Evolutionary conservation across 2,888 invertebrate species (phyloP).

Genomic region (Fragum whitleyi): DNA sequence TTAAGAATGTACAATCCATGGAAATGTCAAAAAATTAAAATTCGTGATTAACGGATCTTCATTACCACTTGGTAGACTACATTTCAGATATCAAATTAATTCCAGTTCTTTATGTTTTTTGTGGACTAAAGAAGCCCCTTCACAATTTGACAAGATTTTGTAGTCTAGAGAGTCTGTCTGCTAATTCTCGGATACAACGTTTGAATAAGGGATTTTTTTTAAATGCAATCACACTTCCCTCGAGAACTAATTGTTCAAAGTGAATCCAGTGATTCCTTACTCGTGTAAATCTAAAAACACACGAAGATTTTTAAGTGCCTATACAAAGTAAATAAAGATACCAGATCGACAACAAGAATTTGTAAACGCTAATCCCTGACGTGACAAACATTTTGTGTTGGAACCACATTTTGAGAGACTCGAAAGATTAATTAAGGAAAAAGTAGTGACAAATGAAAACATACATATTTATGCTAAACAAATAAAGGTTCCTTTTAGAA

Average conservation of each 20-base stretch:
- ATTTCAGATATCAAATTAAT: conserved; percentile 11
- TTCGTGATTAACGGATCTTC: background rate
- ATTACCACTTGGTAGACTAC: conserved; percentile 1
- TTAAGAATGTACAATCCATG: conserved; percentile 7
- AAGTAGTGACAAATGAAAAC: background rate
- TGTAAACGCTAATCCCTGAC: too few species aligned
- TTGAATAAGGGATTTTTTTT: conserved; percentile 23
- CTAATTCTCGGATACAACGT: conserved; percentile 23
- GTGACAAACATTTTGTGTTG: too few species aligned
- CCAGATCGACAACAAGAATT: conserved; percentile 6
- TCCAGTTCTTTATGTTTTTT: conserved; percentile 17
- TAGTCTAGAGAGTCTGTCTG: background rate
- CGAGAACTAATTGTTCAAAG: conserved; percentile 27
- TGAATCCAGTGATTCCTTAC: conserved; percentile 7
- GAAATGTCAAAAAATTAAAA: background rate
- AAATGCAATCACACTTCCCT: conserved; percentile 12
- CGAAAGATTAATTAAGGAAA: conserved; percentile 3
- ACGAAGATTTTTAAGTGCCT: conserved; percentile 31
- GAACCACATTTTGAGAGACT: conserved; percentile 24
- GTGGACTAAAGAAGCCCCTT: background rate
- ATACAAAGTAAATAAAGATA: background rate
- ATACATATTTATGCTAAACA: conserved; percentile 4
- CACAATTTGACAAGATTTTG: conserved; percentile 1
- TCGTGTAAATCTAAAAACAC: conserved; percentile 12
- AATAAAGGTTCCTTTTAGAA: background rate